Percentiles rank a stretch among this genome's conserved stretches.
Evolutionary conservation across 2,888 invertebrate genomes (phyloP).

Genomic region (Thyatira batis): DNA sequence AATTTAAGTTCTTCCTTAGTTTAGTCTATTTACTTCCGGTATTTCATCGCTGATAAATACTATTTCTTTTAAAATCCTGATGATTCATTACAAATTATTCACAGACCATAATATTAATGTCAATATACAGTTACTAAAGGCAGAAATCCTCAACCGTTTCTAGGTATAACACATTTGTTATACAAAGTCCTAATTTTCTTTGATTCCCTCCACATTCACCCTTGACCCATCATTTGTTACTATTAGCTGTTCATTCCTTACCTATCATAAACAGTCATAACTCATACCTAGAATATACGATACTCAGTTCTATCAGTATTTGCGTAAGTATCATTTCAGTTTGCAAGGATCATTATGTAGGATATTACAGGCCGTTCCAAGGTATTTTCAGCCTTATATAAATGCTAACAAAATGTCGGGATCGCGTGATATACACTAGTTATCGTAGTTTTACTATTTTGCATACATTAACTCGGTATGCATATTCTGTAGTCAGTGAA

Average conservation of each 20-base stretch:
- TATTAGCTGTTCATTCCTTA: conserved; percentile 52
- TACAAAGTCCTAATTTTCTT: conserved; percentile 52
- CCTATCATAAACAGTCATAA: conserved; percentile 25
- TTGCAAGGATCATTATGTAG: conserved; percentile 15
- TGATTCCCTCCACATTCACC: conserved; percentile 64
- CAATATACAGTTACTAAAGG: background rate
- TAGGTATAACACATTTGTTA: conserved; percentile 28
- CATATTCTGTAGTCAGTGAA: conserved; percentile 51
- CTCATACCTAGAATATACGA: conserved; percentile 3
- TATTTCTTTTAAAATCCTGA: no score
- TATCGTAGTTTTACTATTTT: conserved; percentile 73
- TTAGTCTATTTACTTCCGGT: no score
- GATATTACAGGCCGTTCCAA: conserved; percentile 29
- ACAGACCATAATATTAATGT: background rate
- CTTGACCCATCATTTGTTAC: conserved; percentile 74
- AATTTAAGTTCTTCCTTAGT: no score
- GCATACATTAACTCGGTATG: conserved; percentile 70
- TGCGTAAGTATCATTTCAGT: conserved; percentile 10
- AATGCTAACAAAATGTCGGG: conserved; percentile 77
- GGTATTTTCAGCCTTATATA: conserved; percentile 61
- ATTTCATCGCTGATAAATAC: no score
- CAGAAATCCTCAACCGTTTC: background rate
- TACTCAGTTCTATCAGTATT: background rate
- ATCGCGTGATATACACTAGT: conserved; percentile 75
- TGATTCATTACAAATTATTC: background rate